phyloP scores from a whole-genome alignment of 1,140 invertebrate species.

The Bombus pascuorum region DNA sequence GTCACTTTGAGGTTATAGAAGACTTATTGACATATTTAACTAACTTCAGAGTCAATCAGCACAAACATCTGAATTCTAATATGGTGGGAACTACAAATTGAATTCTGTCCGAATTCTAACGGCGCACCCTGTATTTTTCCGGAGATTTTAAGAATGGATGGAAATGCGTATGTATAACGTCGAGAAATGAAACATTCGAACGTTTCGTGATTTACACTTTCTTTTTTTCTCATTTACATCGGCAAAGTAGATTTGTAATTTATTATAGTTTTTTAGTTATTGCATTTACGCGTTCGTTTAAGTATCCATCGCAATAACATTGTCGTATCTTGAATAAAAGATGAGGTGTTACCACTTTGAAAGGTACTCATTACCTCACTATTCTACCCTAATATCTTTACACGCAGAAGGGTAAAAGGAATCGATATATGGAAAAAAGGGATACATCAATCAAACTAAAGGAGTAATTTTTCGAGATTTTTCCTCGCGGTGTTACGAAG shows the following conservation, averaged over 20 bases:
- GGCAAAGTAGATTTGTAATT: not conserved
- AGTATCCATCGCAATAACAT: not conserved
- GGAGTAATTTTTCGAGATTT: not conserved
- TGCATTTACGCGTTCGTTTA: not conserved
- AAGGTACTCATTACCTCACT: not conserved
- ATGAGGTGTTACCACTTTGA: not conserved
- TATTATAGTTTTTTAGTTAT: not conserved
- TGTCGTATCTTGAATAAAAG: constrained; percentile 7
- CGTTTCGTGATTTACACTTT: too few relatives aligned
- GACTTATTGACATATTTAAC: too few relatives aligned
- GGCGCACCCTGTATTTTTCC: too few relatives aligned
- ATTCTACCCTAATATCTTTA: not conserved
- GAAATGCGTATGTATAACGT: too few relatives aligned
- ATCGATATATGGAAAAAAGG: not conserved
- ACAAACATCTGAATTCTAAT: too few relatives aligned
- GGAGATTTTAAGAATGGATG: too few relatives aligned
- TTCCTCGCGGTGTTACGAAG: not conserved
- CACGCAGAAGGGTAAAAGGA: not conserved
- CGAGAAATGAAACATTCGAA: too few relatives aligned
- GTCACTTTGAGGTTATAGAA: too few relatives aligned
- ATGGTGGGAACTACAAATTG: too few relatives aligned
- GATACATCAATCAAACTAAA: not conserved
- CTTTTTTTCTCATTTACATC: not conserved
- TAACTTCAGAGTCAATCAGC: too few relatives aligned
- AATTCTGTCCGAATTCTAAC: too few relatives aligned